A percentile compares a stretch with the other conserved stretches of the same genome.
Evolutionary conservation across 64 coral and sea anemone genomes (phyloP).

Genomic region (Dendronephthya gigantea): DNA sequence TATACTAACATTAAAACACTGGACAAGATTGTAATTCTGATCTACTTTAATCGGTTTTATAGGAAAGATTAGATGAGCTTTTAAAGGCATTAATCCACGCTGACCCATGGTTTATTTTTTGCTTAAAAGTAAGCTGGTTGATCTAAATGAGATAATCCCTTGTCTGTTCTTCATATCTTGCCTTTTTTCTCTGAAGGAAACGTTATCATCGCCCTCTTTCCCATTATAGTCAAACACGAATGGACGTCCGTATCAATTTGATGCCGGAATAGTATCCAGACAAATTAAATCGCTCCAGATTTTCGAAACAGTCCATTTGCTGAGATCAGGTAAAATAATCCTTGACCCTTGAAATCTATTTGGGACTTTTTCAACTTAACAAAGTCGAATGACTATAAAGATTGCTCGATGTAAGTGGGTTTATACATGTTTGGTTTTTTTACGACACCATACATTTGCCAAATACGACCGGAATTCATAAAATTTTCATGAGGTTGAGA

Average conservation of each 20-base stretch:
- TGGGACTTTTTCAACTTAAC: too few relatives aligned
- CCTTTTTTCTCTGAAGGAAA: too few relatives aligned
- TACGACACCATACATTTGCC: too few relatives aligned
- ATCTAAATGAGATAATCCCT: neutral
- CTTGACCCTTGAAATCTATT: neutral
- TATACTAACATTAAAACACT: too few relatives aligned
- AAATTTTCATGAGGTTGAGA: too few relatives aligned
- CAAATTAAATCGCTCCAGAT: slow-evolving; percentile 72
- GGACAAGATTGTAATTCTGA: too few relatives aligned
- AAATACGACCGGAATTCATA: too few relatives aligned
- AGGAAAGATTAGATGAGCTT: slow-evolving; percentile 52
- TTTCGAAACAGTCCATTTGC: slow-evolving; percentile 63
- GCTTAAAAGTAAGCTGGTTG: slow-evolving; percentile 43
- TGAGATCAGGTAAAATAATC: slow-evolving; percentile 67
- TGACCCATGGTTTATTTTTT: slow-evolving; percentile 55
- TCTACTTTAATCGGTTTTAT: too few relatives aligned
- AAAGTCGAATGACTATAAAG: too few relatives aligned
- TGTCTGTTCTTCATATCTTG: too few relatives aligned
- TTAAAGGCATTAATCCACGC: slow-evolving; percentile 70
- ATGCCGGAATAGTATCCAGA: slow-evolving; percentile 39
- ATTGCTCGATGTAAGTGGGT: too few relatives aligned
- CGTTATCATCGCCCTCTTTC: neutral
- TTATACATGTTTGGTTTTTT: too few relatives aligned
- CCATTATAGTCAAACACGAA: slow-evolving; percentile 34
- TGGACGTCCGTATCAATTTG: slow-evolving; percentile 50